phyloP scores from a whole-genome alignment of 1,140 invertebrate genomes.

The Probaryconus sp. region DNA sequence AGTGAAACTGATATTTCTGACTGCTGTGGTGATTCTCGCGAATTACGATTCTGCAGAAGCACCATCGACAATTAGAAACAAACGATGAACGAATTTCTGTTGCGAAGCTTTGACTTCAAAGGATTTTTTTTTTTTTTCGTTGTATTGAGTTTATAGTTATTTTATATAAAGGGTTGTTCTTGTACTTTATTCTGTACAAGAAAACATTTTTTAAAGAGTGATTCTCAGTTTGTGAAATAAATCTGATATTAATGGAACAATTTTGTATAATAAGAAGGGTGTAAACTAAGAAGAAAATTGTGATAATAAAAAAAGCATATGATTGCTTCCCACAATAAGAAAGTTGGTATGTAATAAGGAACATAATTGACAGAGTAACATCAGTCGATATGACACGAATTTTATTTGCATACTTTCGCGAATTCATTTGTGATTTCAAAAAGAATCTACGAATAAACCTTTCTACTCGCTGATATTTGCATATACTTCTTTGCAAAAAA shows the following conservation, averaged over 20 bases:
- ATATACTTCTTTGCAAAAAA: constrained; percentile 29
- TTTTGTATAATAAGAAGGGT: constrained; percentile 8
- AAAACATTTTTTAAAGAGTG: too few relatives aligned
- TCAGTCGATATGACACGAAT: constrained; percentile 50
- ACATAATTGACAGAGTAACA: constrained; percentile 55
- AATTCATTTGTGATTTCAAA: constrained; percentile 48
- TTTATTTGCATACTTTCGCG: constrained; percentile 60
- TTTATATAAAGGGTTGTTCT: too few relatives aligned
- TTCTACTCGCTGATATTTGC: constrained; percentile 48
- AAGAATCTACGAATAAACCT: constrained; percentile 53
- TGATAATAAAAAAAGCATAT: constrained; percentile 54
- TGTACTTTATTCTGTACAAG: too few relatives aligned
- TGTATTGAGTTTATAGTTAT: too few relatives aligned
- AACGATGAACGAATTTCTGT: too few relatives aligned
- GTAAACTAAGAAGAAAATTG: constrained; percentile 45
- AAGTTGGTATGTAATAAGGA: constrained; percentile 51
- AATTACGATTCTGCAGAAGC: constrained; percentile 14
- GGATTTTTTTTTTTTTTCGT: not conserved
- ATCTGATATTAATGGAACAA: constrained; percentile 37
- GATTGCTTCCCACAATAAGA: constrained; percentile 32
- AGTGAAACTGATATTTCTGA: constrained; percentile 50
- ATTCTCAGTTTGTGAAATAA: constrained; percentile 7
- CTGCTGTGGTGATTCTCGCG: constrained; percentile 12
- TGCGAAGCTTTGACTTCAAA: constrained; percentile 4
- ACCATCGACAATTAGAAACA: constrained; percentile 8